Evolutionary conservation across 2,113 vertebrate genomes (phyloP).

Genomic region (Malurus cyaneus): DNA sequence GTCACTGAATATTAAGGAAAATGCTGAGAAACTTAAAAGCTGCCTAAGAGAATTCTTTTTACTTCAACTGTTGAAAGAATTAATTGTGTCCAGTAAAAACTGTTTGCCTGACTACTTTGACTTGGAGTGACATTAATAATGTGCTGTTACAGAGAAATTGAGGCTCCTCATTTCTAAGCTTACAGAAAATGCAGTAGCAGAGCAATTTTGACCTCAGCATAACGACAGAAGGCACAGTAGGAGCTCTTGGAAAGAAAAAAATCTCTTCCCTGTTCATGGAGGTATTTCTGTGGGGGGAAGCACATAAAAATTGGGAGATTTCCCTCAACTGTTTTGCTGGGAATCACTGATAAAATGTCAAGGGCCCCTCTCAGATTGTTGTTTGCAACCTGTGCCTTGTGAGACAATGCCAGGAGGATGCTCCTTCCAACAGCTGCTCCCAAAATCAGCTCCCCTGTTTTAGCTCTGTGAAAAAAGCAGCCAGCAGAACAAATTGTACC

Average conservation of each 20-base stretch:
- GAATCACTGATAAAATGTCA: neutral
- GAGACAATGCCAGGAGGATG: neutral
- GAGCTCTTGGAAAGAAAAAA: neutral
- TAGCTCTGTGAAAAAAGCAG: neutral
- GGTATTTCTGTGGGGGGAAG: neutral
- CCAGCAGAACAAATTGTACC: neutral
- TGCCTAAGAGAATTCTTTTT: neutral
- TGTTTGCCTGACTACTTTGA: neutral
- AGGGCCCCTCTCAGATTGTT: neutral
- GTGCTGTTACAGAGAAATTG: neutral
- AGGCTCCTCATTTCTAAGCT: neutral
- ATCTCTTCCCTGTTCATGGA: neutral
- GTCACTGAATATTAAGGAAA: neutral
- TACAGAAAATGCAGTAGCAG: neutral
- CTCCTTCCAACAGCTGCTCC: neutral
- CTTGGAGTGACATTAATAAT: neutral
- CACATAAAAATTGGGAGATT: neutral
- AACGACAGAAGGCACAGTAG: neutral
- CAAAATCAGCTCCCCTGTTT: neutral
- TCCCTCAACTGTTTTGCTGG: neutral
- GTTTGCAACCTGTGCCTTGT: neutral
- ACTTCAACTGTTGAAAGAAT: neutral
- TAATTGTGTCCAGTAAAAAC: neutral
- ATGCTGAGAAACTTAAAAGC: neutral
- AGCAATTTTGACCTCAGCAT: neutral